Percentiles rank a stretch among this genome's conserved stretches.
Evolutionary conservation across 2,888 invertebrate species (phyloP).

Genomic region (Sarcophaga variegata): DNA sequence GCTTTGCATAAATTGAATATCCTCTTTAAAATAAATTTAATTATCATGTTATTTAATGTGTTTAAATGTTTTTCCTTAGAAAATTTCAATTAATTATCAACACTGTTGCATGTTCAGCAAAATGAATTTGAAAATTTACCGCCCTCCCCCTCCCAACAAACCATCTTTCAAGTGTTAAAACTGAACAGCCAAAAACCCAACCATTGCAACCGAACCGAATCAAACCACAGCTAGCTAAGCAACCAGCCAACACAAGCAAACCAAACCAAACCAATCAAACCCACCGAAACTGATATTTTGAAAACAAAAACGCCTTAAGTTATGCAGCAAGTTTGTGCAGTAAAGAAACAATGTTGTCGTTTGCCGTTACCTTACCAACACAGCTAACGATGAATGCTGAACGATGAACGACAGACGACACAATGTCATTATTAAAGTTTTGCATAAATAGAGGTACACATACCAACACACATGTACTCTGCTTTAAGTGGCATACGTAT

Average conservation of each 20-base stretch:
- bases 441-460: not conserved
- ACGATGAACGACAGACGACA: constrained; percentile 4
- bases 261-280: not conserved
- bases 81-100: not conserved
- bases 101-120: too few relatives aligned
- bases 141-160: too few relatives aligned
- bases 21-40: too few relatives aligned
- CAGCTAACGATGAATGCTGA: not conserved
- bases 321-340: constrained; percentile 42
- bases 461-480: not conserved
- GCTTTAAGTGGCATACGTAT: not conserved
- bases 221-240: not conserved
- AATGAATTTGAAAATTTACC: too few relatives aligned
- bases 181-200: too few relatives aligned
- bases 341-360: constrained; percentile 21
- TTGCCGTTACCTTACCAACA: not conserved
- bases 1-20: not conserved
- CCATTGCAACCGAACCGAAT: not conserved
- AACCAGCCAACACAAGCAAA: not conserved
- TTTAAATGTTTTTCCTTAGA: not conserved
- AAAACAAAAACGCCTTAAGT: constrained; percentile 37
- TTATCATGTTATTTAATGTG: too few relatives aligned
- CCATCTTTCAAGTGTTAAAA: too few relatives aligned
- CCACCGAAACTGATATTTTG: not conserved
- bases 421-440: constrained; percentile 14